A percentile compares a stretch with the other conserved stretches of the same genome.
Conservation (phyloP, 2,113 vertebrate genomes). For the Gymnocephalus cernua region DNA sequence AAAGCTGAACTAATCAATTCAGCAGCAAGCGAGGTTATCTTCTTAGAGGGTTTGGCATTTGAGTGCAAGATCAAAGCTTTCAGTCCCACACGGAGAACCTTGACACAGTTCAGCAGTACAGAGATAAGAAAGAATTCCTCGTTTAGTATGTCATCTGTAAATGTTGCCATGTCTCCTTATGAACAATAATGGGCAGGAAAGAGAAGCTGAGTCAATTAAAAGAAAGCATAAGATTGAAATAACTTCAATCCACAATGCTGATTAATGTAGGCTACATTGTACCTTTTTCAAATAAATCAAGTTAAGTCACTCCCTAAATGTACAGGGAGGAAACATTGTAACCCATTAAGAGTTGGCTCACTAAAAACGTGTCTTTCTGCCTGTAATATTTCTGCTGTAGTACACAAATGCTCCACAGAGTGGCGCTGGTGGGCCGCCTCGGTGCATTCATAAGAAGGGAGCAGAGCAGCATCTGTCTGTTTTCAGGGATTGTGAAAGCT, state of each 20-base stretch:
- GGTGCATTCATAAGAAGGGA: no score
- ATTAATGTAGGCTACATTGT: no score
- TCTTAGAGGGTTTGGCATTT: neutral
- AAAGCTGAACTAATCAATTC: neutral
- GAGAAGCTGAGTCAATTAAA: neutral
- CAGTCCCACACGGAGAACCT: neutral
- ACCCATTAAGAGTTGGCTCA: neutral
- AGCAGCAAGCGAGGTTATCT: neutral
- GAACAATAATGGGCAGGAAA: neutral
- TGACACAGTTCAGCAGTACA: neutral
- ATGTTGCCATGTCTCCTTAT: neutral
- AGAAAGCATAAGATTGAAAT: neutral
- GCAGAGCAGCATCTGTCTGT: neutral
- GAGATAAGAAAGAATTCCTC: neutral
- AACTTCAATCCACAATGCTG: neutral
- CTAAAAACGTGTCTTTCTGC: no score
- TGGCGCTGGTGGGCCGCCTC: constrained; percentile 40
- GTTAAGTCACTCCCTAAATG: no score
- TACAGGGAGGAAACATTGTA: neutral
- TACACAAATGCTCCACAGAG: constrained; percentile 17
- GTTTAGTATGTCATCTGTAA: neutral
- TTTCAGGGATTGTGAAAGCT: neutral
- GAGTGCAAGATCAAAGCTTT: neutral
- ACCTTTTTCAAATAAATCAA: no score
- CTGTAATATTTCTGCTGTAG: neutral